Base-by-base conservation (phyloP, 2,113 vertebrate genomes). In the Dunckerocampus dactyliophorus region DNA sequence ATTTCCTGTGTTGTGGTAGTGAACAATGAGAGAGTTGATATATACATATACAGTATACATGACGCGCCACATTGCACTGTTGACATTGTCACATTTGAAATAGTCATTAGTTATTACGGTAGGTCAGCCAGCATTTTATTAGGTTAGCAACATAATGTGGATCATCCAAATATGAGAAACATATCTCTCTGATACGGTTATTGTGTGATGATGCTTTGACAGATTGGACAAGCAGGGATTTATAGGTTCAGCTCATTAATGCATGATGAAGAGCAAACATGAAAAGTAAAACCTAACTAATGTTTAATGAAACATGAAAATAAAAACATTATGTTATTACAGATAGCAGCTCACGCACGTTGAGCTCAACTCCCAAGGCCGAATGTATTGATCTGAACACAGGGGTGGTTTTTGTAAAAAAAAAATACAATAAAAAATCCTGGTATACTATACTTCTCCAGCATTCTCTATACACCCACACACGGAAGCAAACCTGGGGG, bases 341-440 rank as follows among this genome's bases (percentile, higher is more conserved):
- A 71, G 79, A 79, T 73, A 85, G 67, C 2, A 72, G 65, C 75
- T 67, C 61, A 66, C 67, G 82, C 63, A 67, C 80, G 74, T 85
- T 74, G 80, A 68, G 66, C 61, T 60, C 55, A 65, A 51, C 67
- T 72, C 78, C 54, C 43, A 55, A 74, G 81, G 77, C 69, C 56
- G 15, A 55, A 49, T 5, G 5, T 79, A 88, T 89, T 70, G 83
- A 89, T 87, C 70, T 63, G 51, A 62, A 75, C 82, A 81, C 82
- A 83, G 80, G 80, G 81, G 74, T 84, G 79, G 82, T 60, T 72
- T 82, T 83, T 77, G 79, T 74, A 13, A 3, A 15, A 9, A 10
- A 61, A 63, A 80, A 79, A 75, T 7, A 61, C 80, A 28, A 34
- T 8, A 7, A 34, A 34, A 34, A 34, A 34, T 65, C 77, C 72